Evolutionary conservation across 2,797 vertebrate species (phyloP).

Genomic region (Myripristis murdjan): DNA sequence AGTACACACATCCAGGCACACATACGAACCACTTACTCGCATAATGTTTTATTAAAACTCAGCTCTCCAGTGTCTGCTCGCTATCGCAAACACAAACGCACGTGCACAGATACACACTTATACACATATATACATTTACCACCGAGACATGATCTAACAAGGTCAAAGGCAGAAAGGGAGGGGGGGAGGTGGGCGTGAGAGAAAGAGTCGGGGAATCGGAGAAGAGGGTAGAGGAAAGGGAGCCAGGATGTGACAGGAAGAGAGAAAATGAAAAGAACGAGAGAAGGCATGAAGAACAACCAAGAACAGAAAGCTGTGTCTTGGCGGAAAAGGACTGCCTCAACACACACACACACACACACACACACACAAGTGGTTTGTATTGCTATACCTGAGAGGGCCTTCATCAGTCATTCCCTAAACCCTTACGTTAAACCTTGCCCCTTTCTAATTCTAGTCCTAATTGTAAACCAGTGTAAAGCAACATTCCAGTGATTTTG

Average conservation of each 20-base stretch:
- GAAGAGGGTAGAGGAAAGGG: constrained; percentile 3
- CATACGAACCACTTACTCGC: constrained; percentile 10
- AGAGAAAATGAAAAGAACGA: constrained; percentile 13
- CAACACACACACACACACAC: neutral
- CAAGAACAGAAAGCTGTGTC: neutral
- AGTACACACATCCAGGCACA: neutral
- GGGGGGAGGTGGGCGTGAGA: constrained; percentile 16
- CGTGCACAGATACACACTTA: neutral
- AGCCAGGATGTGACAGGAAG: constrained; percentile 25
- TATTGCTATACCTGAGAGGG: no score
- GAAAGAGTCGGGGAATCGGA: neutral
- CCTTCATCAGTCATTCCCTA: no score
- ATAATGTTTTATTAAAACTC: constrained; percentile 63
- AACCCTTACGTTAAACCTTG: neutral
- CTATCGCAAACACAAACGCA: constrained; percentile 14
- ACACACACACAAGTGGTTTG: no score
- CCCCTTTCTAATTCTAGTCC: no score
- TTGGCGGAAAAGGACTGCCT: no score
- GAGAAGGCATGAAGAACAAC: constrained; percentile 11
- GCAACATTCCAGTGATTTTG: no score
- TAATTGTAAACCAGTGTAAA: no score
- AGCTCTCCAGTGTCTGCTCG: constrained; percentile 33
- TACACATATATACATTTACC: constrained; percentile 16
- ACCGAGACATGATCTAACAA: constrained; percentile 68
- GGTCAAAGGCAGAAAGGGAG: constrained; percentile 58